Percentiles rank a stretch among this genome's conserved stretches.
These are phyloP conservation scores for Melinaea menophilus DNA, from an alignment of 2,888 invertebrate genomes.

Conservation along the genomic window DNA sequence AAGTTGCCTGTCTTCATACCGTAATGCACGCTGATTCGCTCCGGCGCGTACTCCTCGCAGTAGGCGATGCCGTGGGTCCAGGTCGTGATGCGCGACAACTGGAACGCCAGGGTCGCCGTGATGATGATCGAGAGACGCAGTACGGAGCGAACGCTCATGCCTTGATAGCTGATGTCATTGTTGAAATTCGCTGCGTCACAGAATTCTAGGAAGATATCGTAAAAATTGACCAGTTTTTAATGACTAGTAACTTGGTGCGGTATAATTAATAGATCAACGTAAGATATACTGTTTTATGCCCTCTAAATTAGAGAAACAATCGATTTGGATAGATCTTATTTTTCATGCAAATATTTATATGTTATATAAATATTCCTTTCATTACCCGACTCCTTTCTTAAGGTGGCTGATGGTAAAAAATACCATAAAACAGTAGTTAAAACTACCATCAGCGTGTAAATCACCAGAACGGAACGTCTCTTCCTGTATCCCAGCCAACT, in stretches of 20 bases:
- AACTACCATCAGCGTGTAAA: constrained; percentile 9
- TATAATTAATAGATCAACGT: background rate
- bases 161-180: constrained; percentile 9
- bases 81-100: constrained; percentile 22
- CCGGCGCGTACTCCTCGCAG: constrained; percentile 29
- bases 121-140: constrained; percentile 24
- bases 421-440: constrained; percentile 22
- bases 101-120: constrained; percentile 15
- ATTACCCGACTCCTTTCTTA: constrained; percentile 23
- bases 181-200: constrained; percentile 23
- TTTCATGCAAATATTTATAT: background rate
- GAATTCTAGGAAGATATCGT: constrained; percentile 25
- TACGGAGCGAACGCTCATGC: background rate
- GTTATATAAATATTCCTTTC: background rate
- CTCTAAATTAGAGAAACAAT: background rate
- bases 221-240: background rate
- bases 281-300: background rate
- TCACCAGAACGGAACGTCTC: constrained; percentile 22
- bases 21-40: constrained; percentile 26
- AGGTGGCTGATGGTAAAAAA: constrained; percentile 19
- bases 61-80: constrained; percentile 33
- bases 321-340: background rate
- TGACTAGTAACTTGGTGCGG: background rate
- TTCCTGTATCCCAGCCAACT: constrained; percentile 31
- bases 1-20: constrained; percentile 22